Evolutionary conservation across 2,888 invertebrate genomes (phyloP).

Genomic region (Nyleta sp.): DNA sequence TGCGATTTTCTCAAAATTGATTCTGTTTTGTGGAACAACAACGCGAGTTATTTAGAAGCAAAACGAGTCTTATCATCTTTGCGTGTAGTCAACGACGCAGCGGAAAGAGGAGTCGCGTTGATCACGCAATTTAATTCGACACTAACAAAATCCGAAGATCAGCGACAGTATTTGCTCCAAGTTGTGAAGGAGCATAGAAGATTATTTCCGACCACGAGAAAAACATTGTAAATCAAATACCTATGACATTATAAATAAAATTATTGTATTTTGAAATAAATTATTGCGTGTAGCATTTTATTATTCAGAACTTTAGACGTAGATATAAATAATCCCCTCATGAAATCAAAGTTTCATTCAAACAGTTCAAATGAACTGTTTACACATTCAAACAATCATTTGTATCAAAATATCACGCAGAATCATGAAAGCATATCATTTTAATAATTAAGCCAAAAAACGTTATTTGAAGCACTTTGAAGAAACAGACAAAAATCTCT

Average conservation of each 20-base stretch:
- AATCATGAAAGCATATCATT: background rate
- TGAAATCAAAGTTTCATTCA: too few species aligned
- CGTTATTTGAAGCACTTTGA: background rate
- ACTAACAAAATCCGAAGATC: slow-evolving; percentile 18
- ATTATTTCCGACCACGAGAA: slow-evolving; percentile 1
- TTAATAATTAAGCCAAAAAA: slow-evolving; percentile 3
- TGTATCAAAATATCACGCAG: background rate
- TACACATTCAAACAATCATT: background rate
- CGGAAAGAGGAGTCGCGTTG: slow-evolving; percentile 21
- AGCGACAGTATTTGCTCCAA: slow-evolving; percentile 23
- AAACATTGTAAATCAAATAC: slow-evolving; percentile 1
- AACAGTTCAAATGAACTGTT: background rate
- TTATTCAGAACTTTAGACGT: too few species aligned
- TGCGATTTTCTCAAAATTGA: slow-evolving; percentile 13
- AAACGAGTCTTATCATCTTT: background rate
- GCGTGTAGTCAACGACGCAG: slow-evolving; percentile 12
- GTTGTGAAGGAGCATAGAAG: slow-evolving; percentile 7
- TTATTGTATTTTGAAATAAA: too few species aligned
- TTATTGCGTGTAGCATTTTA: too few species aligned
- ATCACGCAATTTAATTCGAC: slow-evolving; percentile 16
- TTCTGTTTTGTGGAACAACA: slow-evolving; percentile 2
- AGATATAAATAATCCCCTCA: too few species aligned
- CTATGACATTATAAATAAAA: too few species aligned
- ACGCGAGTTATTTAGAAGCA: slow-evolving; percentile 3
- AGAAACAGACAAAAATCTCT: background rate